phyloP scores from a whole-genome alignment of 2,113 vertebrate genomes.

The Crotophaga sulcirostris region DNA sequence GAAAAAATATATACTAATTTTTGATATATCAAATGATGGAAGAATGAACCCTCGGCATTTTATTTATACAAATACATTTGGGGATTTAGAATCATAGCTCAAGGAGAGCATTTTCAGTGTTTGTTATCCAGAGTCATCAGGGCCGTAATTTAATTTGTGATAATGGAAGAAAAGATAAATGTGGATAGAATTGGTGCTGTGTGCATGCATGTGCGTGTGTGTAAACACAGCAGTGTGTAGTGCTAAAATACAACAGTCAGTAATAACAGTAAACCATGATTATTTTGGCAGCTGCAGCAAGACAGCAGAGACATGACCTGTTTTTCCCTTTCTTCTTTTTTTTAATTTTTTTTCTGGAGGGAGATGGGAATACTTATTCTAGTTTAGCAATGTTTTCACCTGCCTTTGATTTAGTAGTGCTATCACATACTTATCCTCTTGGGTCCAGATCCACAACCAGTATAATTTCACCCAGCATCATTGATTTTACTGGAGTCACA shows the following conservation, averaged over 20 bases:
- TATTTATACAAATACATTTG: neutral
- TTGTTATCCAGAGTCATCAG: neutral
- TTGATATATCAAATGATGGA: neutral
- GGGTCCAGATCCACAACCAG: neutral
- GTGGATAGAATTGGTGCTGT: neutral
- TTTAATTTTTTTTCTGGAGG: neutral
- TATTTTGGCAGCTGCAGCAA: slow-evolving; percentile 23
- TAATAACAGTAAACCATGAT: neutral
- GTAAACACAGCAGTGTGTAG: neutral
- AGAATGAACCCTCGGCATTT: neutral
- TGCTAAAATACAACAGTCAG: neutral
- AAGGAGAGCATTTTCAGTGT: neutral
- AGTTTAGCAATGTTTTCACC: neutral
- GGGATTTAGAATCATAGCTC: neutral
- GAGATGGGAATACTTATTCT: neutral
- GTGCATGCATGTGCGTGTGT: neutral
- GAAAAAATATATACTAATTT: slow-evolving; percentile 39
- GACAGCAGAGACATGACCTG: neutral
- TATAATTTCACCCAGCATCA: neutral
- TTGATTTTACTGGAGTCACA: neutral
- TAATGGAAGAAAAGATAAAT: neutral
- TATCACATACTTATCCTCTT: neutral
- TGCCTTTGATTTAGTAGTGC: neutral
- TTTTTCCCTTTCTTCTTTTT: neutral
- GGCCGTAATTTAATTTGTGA: slow-evolving; percentile 5